Evolutionary conservation across 2,888 invertebrate species (phyloP).

Genomic region (Hartigia nigra): DNA sequence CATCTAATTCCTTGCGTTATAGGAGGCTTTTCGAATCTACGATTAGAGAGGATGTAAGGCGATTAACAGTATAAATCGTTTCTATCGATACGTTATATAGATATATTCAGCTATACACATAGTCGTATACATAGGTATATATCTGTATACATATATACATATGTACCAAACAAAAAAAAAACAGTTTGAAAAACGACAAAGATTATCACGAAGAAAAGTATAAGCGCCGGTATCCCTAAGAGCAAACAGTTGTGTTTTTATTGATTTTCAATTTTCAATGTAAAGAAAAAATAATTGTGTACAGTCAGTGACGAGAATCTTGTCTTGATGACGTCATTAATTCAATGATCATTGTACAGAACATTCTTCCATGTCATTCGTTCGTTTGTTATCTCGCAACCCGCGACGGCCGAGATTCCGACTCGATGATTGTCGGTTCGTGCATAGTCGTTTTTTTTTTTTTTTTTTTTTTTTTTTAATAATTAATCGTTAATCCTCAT

Average conservation of each 20-base stretch:
- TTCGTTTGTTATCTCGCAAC: not conserved
- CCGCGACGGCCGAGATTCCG: not conserved
- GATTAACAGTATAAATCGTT: not conserved
- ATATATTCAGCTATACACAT: not conserved
- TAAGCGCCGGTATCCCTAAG: conserved; percentile 16
- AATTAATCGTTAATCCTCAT: not conserved
- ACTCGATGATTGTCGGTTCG: not conserved
- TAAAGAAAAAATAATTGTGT: not conserved
- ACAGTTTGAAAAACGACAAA: conserved; percentile 6
- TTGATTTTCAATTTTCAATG: conserved; percentile 7
- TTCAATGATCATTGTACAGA: conserved; percentile 44
- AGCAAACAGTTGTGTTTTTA: conserved; percentile 14
- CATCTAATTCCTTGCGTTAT: conserved; percentile 11
- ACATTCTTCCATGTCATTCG: conserved; percentile 48
- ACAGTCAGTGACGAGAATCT: conserved; percentile 12
- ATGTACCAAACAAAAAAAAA: conserved; percentile 1
- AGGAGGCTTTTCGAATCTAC: conserved; percentile 11
- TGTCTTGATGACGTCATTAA: conserved; percentile 28
- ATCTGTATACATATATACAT: conserved; percentile 14
- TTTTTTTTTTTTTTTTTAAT: no score
- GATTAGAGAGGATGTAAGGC: conserved; percentile 3
- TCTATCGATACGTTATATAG: not conserved
- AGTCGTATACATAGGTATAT: conserved; percentile 11
- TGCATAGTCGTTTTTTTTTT: not conserved
- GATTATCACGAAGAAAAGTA: conserved; percentile 11